Evolutionary conservation across 2,888 invertebrate genomes (phyloP).

Genomic region (Doris montereyensis): DNA sequence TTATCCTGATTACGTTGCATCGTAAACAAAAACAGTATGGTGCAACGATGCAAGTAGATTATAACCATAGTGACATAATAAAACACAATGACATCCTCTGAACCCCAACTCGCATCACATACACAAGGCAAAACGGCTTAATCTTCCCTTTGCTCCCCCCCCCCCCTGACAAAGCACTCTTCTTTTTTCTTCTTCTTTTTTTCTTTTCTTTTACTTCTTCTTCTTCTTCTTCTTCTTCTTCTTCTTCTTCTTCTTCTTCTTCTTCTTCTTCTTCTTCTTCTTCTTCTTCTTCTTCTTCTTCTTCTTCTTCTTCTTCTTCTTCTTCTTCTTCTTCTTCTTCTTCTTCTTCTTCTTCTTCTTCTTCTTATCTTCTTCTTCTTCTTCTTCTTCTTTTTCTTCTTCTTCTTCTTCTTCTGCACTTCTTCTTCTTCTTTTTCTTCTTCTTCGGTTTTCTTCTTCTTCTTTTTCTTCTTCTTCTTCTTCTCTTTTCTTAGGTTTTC

Average conservation of each 20-base stretch:
- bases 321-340: not conserved
- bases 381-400: not conserved
- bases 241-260: not conserved
- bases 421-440: not conserved
- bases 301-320: not conserved
- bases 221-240: not conserved
- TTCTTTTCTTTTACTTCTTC: not conserved
- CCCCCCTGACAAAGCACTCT: not conserved
- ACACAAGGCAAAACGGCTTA: no score
- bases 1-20: no score
- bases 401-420: not conserved
- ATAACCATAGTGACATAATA: no score
- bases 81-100: no score
- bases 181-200: not conserved
- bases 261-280: not conserved
- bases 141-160: not conserved
- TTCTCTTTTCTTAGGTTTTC: not conserved
- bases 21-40: no score
- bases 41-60: no score
- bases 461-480: not conserved
- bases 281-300: not conserved
- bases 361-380: not conserved
- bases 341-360: not conserved
- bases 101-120: no score
- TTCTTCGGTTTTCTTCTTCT: not conserved